phyloP scores from a whole-genome alignment of 2,888 invertebrate genomes.

The Polylopha cassiicola region DNA sequence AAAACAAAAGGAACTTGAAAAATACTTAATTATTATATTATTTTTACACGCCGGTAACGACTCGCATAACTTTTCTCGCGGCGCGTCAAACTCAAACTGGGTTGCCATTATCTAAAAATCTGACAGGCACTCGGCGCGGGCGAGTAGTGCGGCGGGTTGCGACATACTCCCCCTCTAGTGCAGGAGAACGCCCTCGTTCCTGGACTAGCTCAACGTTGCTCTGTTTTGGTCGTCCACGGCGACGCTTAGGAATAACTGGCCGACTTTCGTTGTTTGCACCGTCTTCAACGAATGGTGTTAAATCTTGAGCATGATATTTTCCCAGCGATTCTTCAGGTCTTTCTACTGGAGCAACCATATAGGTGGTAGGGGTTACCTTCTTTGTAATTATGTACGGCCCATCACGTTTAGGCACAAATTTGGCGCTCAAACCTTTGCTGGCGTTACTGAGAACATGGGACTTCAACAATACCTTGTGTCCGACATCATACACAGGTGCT shows the following conservation, averaged over 20 bases:
- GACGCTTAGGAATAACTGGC: conserved; percentile 6
- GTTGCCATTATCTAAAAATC: too few relatives aligned
- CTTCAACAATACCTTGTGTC: conserved; percentile 3
- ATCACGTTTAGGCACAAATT: conserved; percentile 35
- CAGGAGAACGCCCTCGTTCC: conserved; percentile 8
- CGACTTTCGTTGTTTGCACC: not conserved
- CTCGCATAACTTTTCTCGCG: too few relatives aligned
- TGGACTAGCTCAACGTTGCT: not conserved
- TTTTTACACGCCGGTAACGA: too few relatives aligned
- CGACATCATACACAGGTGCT: conserved; percentile 4
- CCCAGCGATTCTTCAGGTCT: not conserved
- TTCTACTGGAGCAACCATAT: conserved; percentile 9
- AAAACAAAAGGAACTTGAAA: too few relatives aligned
- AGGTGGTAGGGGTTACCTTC: conserved; percentile 19
- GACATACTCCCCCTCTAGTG: conserved; percentile 18
- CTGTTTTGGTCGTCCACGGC: conserved; percentile 1
- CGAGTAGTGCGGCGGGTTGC: too few relatives aligned
- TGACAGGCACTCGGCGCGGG: too few relatives aligned
- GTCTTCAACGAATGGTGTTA: not conserved
- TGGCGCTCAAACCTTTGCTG: conserved; percentile 22
- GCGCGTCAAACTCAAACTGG: too few relatives aligned
- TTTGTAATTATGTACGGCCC: conserved; percentile 30
- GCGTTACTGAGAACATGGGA: conserved; percentile 17
- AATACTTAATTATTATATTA: too few relatives aligned
- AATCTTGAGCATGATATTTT: conserved; percentile 2